Evolutionary conservation across 2,113 vertebrate species (phyloP).

Genomic region (Gymnarchus niloticus): DNA sequence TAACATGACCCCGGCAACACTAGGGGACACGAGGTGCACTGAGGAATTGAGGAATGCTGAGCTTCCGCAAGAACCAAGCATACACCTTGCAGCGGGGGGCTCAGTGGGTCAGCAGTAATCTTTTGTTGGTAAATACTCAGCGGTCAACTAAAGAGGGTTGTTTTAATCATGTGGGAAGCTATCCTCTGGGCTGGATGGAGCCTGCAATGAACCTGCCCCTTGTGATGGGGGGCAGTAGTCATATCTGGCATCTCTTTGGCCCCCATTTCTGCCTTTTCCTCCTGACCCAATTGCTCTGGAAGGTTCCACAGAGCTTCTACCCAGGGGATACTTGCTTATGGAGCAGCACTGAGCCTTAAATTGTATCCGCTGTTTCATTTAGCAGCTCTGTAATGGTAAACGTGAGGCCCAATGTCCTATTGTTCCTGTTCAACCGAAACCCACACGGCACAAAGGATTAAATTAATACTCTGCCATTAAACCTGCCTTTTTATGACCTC

Average conservation of each 20-base stretch:
- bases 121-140: conserved; percentile 14
- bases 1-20: background rate
- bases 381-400: conserved; percentile 2
- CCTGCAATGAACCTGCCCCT: background rate
- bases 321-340: background rate
- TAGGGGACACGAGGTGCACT: background rate
- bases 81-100: background rate
- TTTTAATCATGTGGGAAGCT: background rate
- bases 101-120: background rate
- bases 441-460: background rate
- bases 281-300: background rate
- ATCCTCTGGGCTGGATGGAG: background rate
- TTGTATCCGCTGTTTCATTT: background rate
- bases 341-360: background rate
- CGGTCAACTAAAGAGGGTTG: background rate
- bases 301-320: background rate
- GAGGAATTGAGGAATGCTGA: background rate
- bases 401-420: background rate
- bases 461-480: conserved; percentile 13
- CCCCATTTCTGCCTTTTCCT: background rate
- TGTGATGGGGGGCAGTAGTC: too few relatives aligned
- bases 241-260: too few relatives aligned
- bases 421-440: background rate
- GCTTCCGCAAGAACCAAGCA: background rate
- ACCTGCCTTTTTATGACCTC: conserved; percentile 13